Evolutionary conservation across 2,113 vertebrate species (phyloP), one percentile per base, ranked within the genome.

Genomic region (Psephotus haematonotus): DNA sequence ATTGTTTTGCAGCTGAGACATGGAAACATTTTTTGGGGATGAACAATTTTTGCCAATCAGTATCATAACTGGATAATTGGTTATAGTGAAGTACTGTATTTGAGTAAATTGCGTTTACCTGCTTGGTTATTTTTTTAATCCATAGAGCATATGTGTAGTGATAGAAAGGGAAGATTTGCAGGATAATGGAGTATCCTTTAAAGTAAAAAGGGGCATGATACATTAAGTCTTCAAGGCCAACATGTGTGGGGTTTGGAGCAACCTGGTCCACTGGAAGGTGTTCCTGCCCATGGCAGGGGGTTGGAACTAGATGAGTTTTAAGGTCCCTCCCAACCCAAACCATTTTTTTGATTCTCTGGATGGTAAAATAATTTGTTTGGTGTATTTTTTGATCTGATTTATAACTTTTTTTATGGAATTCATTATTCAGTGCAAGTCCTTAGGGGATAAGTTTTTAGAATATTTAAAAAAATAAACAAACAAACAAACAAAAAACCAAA

Each of bases 341-440:
- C 33, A 9, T 59, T 59, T 33, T 33, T n/a, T 59, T n/a, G 55
- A n/a, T 59, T n/a, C 33, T 59, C 33, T n/a, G 33, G n/a, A 59
- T 47, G 67, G n/a, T 28, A 53, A 70, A 83, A 64, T 76, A 68
- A 33, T 76, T 53, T 17, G 31, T 50, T 85, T 82, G 44, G 16
- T 90, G 49, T 60, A 10, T 76, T 95, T 91, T n/a, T 76, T 4
- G 49, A 43, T 59, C 65, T 69, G 18, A 77, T 96, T 80, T 89
- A 74, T 86, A 84, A 70, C 33, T n/a, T 74, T 17, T 39, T 39
- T 83, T 68, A 60, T 83, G 35, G 52, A 44, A 89, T 91, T 90
- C 11, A 52, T 90, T 91, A 44, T 77, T 85, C 57, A 82, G 67
- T 46, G 31, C 52, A 82, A 82, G 25, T 80, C 75, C 68, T 49